Base-by-base conservation (phyloP, 2,113 vertebrate genomes). In the Anthoscopus minutus region DNA sequence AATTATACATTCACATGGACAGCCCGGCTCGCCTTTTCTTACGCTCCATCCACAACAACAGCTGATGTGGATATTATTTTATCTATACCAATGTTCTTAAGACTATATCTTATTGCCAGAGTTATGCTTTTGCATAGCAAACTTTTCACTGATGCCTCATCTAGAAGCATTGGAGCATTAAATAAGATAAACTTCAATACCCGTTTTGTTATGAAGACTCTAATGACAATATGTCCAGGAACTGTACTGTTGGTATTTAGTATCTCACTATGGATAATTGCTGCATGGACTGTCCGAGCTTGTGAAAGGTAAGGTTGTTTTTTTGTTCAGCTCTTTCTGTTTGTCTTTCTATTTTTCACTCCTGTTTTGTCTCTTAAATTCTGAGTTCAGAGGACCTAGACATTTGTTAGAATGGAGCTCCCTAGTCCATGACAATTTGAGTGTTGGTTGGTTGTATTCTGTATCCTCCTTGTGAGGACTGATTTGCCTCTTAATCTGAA, bases 121-220 rank as follows among this genome's bases (percentile, higher is more conserved):
- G 99, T 99, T 98, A 99, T 99, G 99, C 98, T 99, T 97, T 98
- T 99, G 96, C 99, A 99, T 98, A 99, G 99, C 98, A 99, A 99
- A 98, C 99, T 99, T 96, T 99, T 99, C 98, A 99, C 99, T 42
- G 99, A 99, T 97, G 99, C 99, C 83, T 99, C 99, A 51, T 99
- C 99, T 66, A 98, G 99, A 97, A 99, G 99, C 98, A 99, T 99
- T 97, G 99, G 99, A 94, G 99, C 99, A 37, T 98, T 99, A 98
- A 99, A 99, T 98, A 99, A 99, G 98, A 99, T 99, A 98, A 99
- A 99, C 98, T 99, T 99, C 97, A 99, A 99, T 98, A 99, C 99
- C 5, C 99, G 99, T 98, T 99, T 99, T 96, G 99, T 99, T 97
- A 99, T 99, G 99, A 99, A 99, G 98, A 99, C 99, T 93, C 97